Base-by-base conservation (phyloP, 2,888 invertebrate genomes). In the Torymus aiolomorphi region DNA sequence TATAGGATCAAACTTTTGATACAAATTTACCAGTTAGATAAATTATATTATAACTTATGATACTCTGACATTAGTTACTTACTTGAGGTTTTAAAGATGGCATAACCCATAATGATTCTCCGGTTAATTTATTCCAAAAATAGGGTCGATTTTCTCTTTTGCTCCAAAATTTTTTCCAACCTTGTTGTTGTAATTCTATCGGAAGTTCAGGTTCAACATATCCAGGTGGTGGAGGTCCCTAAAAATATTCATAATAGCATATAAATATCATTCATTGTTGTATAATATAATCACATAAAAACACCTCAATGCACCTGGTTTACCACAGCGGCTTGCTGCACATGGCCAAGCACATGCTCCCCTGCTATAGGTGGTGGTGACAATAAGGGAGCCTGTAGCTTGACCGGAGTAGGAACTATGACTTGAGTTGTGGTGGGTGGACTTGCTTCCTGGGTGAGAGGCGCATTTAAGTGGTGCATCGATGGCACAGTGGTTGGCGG, bases 111-210 rank as follows among this genome's bases (percentile, higher is more conserved):
- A 98, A 92, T n/a, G 98, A 98, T 91, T 98, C 97, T 74, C 97
- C 97, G 0, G 97, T 97, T 31, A 96, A 91, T 91, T 97, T 97
- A 90, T 98, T 98, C 96, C 98, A 98, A 91, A 96, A 98, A 90
- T 98, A 98, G 1, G 97, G 97, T 49, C 98, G 92, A 88, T 96
- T 97, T 91, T 98, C 98, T 75, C 98, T 92, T 88, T 97, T 97
- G 20, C 98, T 98, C 98, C 98, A 98, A 90, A 96, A 98, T 87
- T 97, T 97, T 82, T 97, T 94, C 98, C 98, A 98, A 5, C 98
- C 98, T 88, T 97, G 97, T 88, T 96, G 96, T 10, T 94, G 91
- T 66, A 96, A 90, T 87, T 95, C 95, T 14, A 92, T 91, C 3
- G 95, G 94, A 71, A 95, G 90, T 87, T 91, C 91, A n/a, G 91